Percentiles rank a stretch among this genome's conserved stretches.
These are phyloP conservation scores for Carassius gibelio DNA, from an alignment of 2,113 vertebrate genomes.

Conservation along the genomic window DNA sequence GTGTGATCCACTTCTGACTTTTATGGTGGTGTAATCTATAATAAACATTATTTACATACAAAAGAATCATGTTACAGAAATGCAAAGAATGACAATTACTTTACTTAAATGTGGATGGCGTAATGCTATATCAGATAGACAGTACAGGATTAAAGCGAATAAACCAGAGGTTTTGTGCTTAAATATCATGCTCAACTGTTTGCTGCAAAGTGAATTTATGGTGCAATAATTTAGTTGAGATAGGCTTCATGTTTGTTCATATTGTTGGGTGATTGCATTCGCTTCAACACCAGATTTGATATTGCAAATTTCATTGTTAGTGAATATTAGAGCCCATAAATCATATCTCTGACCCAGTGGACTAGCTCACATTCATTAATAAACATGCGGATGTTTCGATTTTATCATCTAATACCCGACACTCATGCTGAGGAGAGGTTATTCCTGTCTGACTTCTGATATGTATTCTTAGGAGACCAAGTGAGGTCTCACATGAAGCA, in stretches of 20 bases:
- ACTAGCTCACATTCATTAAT: constrained; percentile 34
- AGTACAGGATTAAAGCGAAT: not conserved
- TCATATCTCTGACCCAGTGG: constrained; percentile 33
- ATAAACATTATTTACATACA: not conserved
- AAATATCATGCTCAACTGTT: not conserved
- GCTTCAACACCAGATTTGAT: constrained; percentile 29
- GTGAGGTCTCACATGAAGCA: constrained; percentile 6
- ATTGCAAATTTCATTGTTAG: constrained; percentile 29
- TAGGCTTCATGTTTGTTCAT: constrained; percentile 33
- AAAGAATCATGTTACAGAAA: not conserved
- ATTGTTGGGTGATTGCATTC: constrained; percentile 23
- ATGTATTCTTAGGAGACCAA: constrained; percentile 19
- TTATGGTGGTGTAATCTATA: constrained; percentile 2
- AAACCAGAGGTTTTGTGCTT: not conserved
- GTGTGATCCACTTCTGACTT: not conserved
- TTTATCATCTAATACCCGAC: constrained; percentile 7
- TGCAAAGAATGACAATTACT: constrained; percentile 15
- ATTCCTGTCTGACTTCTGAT: constrained; percentile 35
- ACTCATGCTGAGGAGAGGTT: constrained; percentile 9
- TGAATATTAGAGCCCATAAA: constrained; percentile 44
- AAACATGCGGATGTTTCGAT: constrained; percentile 34
- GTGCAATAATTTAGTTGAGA: constrained; percentile 27
- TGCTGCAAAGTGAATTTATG: constrained; percentile 6
- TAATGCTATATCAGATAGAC: not conserved
- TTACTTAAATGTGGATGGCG: not conserved